Conservation (phyloP, 2,797 vertebrate species). For the Alfaro cultratus region DNA sequence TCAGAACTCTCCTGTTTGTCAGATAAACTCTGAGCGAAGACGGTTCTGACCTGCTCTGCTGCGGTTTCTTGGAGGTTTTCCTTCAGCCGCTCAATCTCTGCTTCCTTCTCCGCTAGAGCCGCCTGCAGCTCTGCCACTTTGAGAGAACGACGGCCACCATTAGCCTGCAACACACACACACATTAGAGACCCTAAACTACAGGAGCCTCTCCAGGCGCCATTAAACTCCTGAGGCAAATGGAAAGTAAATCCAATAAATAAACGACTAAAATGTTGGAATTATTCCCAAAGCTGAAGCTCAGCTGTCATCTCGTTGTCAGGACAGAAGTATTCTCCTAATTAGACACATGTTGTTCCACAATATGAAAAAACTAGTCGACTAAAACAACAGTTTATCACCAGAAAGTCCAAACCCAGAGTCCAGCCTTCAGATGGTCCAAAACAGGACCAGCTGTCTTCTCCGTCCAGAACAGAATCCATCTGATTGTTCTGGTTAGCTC, state of each 20-base stretch:
- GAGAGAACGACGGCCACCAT: background rate
- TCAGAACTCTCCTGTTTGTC: background rate
- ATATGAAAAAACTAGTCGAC: too few relatives aligned
- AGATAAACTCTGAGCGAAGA: background rate
- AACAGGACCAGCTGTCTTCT: too few relatives aligned
- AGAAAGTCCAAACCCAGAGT: too few relatives aligned
- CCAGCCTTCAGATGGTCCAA: too few relatives aligned
- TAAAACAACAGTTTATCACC: too few relatives aligned
- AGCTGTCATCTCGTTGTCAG: background rate
- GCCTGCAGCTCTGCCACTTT: slow-evolving; percentile 47
- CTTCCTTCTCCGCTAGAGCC: slow-evolving; percentile 58
- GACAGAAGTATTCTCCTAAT: too few relatives aligned
- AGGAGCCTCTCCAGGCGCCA: background rate
- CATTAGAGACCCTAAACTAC: background rate
- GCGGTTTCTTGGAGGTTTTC: slow-evolving; percentile 54
- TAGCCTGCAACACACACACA: slow-evolving; percentile 36
- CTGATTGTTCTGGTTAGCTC: too few relatives aligned
- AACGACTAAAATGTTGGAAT: background rate
- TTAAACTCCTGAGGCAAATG: background rate
- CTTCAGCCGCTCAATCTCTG: slow-evolving; percentile 60
- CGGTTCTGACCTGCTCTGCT: slow-evolving; percentile 51
- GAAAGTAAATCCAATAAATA: background rate
- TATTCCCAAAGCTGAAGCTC: background rate
- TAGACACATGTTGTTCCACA: too few relatives aligned
- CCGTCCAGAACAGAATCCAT: too few relatives aligned